Conservation (phyloP, 2,113 vertebrate species). For the Furnarius figulus region DNA sequence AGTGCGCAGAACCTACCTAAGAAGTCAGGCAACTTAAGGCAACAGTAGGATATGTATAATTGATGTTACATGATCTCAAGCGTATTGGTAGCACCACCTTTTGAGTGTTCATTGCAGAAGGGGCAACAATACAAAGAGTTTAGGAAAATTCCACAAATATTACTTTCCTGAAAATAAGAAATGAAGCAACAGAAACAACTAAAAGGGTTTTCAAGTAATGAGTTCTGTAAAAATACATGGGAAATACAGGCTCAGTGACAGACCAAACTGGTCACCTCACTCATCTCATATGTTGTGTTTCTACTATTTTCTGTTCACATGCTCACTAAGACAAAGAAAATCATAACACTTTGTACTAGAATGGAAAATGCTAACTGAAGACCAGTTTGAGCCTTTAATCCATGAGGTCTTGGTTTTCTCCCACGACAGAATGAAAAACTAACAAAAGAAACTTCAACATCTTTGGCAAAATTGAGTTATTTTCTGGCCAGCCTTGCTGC, state of each 20-base stretch:
- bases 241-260: background rate
- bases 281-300: background rate
- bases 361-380: background rate
- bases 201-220: background rate
- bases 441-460: background rate
- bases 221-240: background rate
- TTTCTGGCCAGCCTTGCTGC: background rate
- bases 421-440: background rate
- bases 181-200: background rate
- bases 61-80: background rate
- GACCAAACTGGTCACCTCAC: background rate
- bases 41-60: background rate
- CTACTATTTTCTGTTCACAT: background rate
- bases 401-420: background rate
- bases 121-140: background rate
- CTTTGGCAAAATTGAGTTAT: background rate
- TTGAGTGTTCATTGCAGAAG: background rate
- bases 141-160: background rate
- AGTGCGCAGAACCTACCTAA: background rate
- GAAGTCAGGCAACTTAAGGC: background rate
- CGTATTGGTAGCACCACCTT: background rate
- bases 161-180: background rate
- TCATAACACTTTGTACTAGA: background rate
- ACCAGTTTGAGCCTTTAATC: background rate
- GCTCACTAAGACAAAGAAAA: background rate